These are phyloP conservation scores for Scolanthus callimorphus DNA, from an alignment of 92 coral and sea anemone genomes.

Conservation along the genomic window DNA sequence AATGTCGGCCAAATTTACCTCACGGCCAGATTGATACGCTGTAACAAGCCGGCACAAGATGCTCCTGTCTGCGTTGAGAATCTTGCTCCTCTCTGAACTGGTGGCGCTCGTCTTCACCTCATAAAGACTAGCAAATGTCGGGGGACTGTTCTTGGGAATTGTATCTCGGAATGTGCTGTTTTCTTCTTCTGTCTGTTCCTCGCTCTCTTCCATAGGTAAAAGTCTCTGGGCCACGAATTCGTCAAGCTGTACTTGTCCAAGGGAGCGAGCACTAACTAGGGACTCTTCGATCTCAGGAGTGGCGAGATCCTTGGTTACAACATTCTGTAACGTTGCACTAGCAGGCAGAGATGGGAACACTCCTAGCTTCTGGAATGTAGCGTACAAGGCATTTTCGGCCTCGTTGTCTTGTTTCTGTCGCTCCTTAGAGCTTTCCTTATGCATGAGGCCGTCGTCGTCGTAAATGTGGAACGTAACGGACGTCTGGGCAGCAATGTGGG, in stretches of 20 bases:
- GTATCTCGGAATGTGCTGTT: neutral
- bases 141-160: neutral
- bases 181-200: neutral
- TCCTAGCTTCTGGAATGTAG: neutral
- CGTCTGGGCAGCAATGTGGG: slow-evolving; percentile 41
- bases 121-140: too few relatives aligned
- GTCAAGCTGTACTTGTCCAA: slow-evolving; percentile 24
- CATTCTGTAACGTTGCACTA: slow-evolving; percentile 10
- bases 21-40: slow-evolving; percentile 8
- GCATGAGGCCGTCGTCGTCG: slow-evolving; percentile 7
- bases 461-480: slow-evolving; percentile 3
- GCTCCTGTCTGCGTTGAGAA: slow-evolving; percentile 27
- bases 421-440: slow-evolving; percentile 6
- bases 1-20: slow-evolving; percentile 12
- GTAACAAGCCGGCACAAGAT: slow-evolving; percentile 9
- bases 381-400: slow-evolving; percentile 18
- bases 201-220: neutral
- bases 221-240: slow-evolving; percentile 8
- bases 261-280: slow-evolving; percentile 13
- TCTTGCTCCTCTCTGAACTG: slow-evolving; percentile 4
- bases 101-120: slow-evolving; percentile 2
- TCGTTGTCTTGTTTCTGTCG: slow-evolving; percentile 21
- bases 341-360: neutral
- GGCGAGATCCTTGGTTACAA: slow-evolving; percentile 46
- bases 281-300: slow-evolving; percentile 34